Evolutionary conservation across 2,888 invertebrate species (phyloP), one percentile per base, ranked within the genome.

Genomic region (Girardia tigrina): DNA sequence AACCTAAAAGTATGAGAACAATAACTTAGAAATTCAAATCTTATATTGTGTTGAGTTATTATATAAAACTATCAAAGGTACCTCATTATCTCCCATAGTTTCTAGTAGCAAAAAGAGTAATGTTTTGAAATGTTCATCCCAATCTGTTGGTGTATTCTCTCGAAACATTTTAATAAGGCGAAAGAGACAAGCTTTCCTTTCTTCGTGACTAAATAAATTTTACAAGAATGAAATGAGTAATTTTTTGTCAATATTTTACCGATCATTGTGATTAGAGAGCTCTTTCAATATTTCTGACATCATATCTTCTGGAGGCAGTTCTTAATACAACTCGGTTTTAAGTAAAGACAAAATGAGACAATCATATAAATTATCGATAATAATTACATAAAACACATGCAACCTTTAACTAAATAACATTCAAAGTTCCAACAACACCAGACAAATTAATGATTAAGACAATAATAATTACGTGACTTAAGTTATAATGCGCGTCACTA

Each of bases 101-200:
- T 90, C 90, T 42, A 93, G 85, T 75, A 92, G 87, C 79, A 91
- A 89, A 77, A 91, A 88, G 78, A 93, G 83, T 73, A 88, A 82
- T 71, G 81, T 82, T 79, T 85, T 86, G 81, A 87, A 88, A 80
- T 87, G 85, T 75, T 87, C 86, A 78, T 86, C 85, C 83, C 87
- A 86, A 23, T 79, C 79, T 2, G 81, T 81, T 70, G 83, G 80
- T 26, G 83, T 82, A 29, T 86, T 86, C 73, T 86, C 86, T 69
- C 84, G 81, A 2, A 86, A 83, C 78, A 86, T 80, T 75, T 83
- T 82, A 36, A 84, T 83, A 74, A 87, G 80, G 29, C 82, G 81
- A 36, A 82, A 78, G 81, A 87, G 82, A 12, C 86, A 84, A 75
- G 81, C 80, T 76, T 82, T 82, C 56, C 85, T 79, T 78, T 85